Conservation (phyloP, 1,140 invertebrate species). For the Brachionus rotundiformis region DNA sequence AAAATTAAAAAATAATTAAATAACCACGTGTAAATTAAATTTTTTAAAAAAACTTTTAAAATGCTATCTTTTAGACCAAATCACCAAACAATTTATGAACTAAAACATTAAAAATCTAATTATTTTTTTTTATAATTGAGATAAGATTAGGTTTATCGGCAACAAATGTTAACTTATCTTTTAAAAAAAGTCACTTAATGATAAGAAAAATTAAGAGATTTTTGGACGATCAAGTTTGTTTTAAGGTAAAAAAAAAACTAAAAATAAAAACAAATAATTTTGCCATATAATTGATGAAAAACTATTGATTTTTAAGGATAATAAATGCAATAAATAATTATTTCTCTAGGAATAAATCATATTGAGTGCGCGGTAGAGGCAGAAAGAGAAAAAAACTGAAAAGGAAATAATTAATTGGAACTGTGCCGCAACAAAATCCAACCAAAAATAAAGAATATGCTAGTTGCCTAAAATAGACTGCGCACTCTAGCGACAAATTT, state of each 20-base stretch:
- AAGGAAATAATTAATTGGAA: not conserved
- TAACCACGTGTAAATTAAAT: too few species aligned
- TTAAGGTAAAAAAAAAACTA: not conserved
- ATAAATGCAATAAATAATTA: not conserved
- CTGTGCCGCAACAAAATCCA: not conserved
- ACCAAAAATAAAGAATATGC: too few species aligned
- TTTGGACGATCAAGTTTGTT: not conserved
- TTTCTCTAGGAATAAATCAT: not conserved
- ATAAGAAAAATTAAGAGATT: not conserved
- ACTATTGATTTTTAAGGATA: not conserved
- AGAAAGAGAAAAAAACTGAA: not conserved
- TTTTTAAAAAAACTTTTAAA: too few species aligned
- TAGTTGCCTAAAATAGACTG: too few species aligned
- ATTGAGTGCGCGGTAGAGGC: not conserved
- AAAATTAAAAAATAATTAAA: too few species aligned
- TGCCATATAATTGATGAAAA: not conserved
- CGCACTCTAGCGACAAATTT: not conserved
- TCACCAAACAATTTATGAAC: not conserved
- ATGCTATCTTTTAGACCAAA: not conserved
- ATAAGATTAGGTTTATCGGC: not conserved
- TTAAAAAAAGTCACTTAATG: not conserved
- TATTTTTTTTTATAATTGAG: not conserved
- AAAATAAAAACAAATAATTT: not conserved
- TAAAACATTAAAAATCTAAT: conserved; percentile 7
- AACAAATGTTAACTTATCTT: conserved; percentile 1